Base-by-base conservation (phyloP, 2,888 invertebrate species). In the Caenorhabditis sulstoni region DNA sequence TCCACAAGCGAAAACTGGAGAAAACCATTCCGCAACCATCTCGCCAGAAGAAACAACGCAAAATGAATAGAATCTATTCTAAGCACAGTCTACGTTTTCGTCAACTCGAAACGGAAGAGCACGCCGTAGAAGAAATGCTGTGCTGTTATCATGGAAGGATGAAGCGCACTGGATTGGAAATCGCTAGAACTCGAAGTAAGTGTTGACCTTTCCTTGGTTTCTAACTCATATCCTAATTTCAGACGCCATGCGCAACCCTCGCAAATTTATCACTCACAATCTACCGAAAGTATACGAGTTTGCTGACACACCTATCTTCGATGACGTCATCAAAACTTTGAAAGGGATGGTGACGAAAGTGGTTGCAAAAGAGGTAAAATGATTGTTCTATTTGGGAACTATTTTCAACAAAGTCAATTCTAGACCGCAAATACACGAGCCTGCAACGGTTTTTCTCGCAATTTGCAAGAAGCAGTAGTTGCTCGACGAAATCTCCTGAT, bases 191-290 rank as follows among this genome's bases (percentile, higher is more conserved):
- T 44, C 14, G n/a, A 44, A 44, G 44, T 12, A 44, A 44, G 44
- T 39, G 39, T 39, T 9, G 39, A 39, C 39, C 39, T 39, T 39
- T 39, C 11, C n/a, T n/a, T n/a, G n/a, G n/a, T n/a, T n/a, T n/a
- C n/a, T n/a, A n/a, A n/a, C n/a, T n/a, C n/a, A n/a, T n/a, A n/a
- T n/a, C n/a, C 44, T n/a, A 44, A 44, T 59, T 68, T 18, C 52
- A 68, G 68, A 47, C 14, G 23, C 59, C 3, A 59, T 59, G 7
- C 50, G 68, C 7, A 44, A 18, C 5, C 50, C 50, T 12, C 7
- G 39, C 14, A 59, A n/a, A 3, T 59, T 47, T 18, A n/a, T 2
- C 7, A 39, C 7, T 9, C 8, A 12, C 29, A 68, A 68, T 3
- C n/a, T 68, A 7, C 68, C 68, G 4, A 14, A 14, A 35, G 68